phyloP scores from a whole-genome alignment of 2,113 vertebrate genomes.

The Nerophis ophidion region DNA sequence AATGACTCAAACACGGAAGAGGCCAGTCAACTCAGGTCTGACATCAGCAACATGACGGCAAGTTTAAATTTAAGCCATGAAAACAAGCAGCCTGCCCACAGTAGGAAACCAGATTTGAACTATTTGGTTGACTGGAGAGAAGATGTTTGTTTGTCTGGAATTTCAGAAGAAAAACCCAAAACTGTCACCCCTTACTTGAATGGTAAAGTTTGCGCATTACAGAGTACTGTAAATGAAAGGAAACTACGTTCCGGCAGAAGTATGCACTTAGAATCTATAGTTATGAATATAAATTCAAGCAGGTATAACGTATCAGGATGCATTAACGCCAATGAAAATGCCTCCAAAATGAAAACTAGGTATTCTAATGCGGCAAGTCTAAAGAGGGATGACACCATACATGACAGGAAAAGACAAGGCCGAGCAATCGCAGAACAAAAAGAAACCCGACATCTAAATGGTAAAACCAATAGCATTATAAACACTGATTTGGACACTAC shows the following conservation, averaged over 20 bases:
- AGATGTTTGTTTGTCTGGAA: slow-evolving; percentile 18
- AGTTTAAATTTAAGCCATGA: slow-evolving; percentile 27
- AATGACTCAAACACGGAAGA: slow-evolving; percentile 23
- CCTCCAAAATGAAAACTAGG: slow-evolving; percentile 18
- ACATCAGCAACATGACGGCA: slow-evolving; percentile 1
- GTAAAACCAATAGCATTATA: slow-evolving; percentile 16
- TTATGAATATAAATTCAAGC: slow-evolving; percentile 69
- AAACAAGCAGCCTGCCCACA: slow-evolving; percentile 14
- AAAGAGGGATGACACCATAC: slow-evolving; percentile 14
- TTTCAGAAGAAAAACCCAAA: slow-evolving; percentile 25
- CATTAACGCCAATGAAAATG: slow-evolving; percentile 43
- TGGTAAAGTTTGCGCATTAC: slow-evolving; percentile 29
- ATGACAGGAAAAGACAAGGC: slow-evolving; percentile 12
- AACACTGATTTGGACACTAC: slow-evolving; percentile 47
- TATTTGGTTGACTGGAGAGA: slow-evolving; percentile 41
- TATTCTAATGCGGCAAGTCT: slow-evolving; percentile 11
- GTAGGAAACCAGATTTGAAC: slow-evolving; percentile 11
- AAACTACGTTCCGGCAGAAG: slow-evolving; percentile 64
- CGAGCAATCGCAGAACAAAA: slow-evolving; percentile 35
- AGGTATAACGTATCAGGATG: slow-evolving; percentile 52
- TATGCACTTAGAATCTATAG: slow-evolving; percentile 65
- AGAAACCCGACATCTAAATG: slow-evolving; percentile 22
- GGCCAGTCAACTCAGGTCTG: slow-evolving; percentile 13
- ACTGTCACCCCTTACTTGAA: slow-evolving; percentile 39
- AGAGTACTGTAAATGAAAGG: slow-evolving; percentile 47